These are phyloP conservation scores for Rhabditoides inermis DNA, from an alignment of 2,888 invertebrate genomes.

Conservation along the genomic window DNA sequence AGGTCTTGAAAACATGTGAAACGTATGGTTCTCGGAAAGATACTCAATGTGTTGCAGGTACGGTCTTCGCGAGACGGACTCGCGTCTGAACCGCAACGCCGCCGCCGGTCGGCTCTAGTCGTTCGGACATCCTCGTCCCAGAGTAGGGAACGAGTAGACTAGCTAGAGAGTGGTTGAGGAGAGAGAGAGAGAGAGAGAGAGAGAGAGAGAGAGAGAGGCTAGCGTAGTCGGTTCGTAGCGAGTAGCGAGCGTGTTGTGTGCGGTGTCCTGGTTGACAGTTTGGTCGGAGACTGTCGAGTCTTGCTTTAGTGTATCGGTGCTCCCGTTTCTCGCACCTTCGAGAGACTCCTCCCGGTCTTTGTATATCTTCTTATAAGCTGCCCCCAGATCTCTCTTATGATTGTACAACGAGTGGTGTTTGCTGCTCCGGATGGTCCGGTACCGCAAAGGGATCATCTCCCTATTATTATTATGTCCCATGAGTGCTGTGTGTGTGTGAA, in stretches of 20 bases:
- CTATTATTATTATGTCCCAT: too few species aligned
- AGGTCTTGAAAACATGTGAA: too few species aligned
- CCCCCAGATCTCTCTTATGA: neutral
- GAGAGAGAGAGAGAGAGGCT: neutral
- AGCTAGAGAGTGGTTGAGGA: neutral
- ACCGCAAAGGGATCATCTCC: too few species aligned
- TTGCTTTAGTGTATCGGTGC: too few species aligned
- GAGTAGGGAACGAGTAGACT: neutral
- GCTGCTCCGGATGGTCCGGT: too few species aligned
- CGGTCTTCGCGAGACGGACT: conserved; percentile 9
- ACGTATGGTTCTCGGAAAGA: too few species aligned
- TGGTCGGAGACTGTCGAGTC: neutral
- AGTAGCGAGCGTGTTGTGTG: too few species aligned
- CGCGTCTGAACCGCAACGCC: conserved; percentile 9
- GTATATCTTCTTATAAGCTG: neutral
- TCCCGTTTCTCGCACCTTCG: neutral
- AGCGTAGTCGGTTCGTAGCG: neutral
- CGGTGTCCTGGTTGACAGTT: neutral
- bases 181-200: neutral
- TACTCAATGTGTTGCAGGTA: too few species aligned
- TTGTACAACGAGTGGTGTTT: neutral
- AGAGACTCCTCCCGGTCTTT: neutral
- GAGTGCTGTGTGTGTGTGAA: too few species aligned
- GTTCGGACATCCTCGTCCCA: too few species aligned
- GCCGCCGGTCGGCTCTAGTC: too few species aligned